Percentiles rank a stretch among this genome's conserved stretches.
Conservation (phyloP, 2,888 invertebrate genomes). For the Ormyrus rosae region DNA sequence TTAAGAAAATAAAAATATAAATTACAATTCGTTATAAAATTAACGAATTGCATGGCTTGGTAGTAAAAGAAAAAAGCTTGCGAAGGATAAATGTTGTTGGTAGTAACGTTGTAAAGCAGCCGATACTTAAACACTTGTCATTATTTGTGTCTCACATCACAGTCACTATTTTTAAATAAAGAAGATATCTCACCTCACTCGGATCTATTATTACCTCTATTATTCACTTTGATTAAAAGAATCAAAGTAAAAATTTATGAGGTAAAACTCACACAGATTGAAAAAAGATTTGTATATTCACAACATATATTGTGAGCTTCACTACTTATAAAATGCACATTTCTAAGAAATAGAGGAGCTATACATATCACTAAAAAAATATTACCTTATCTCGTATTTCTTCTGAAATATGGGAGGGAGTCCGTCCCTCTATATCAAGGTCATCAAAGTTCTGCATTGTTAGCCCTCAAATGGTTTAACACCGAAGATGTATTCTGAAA, state of each 20-base stretch:
- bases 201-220: slow-evolving; percentile 40
- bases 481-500: slow-evolving; percentile 63
- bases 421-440: slow-evolving; percentile 74
- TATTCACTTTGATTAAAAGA: slow-evolving; percentile 56
- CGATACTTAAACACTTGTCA: slow-evolving; percentile 51
- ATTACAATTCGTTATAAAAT: slow-evolving; percentile 43
- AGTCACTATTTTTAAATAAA: slow-evolving; percentile 49
- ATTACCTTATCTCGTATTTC: slow-evolving; percentile 74
- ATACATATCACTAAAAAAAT: slow-evolving; percentile 45
- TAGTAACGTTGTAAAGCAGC: slow-evolving; percentile 49
- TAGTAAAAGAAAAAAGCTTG: slow-evolving; percentile 49
- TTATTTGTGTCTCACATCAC: slow-evolving; percentile 55
- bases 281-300: slow-evolving; percentile 33
- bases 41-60: slow-evolving; percentile 41
- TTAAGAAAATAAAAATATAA: slow-evolving; percentile 34
- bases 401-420: slow-evolving; percentile 72
- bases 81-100: slow-evolving; percentile 49
- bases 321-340: slow-evolving; percentile 45
- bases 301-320: slow-evolving; percentile 23
- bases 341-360: slow-evolving; percentile 50
- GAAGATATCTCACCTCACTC: slow-evolving; percentile 54
- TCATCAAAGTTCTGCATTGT: slow-evolving; percentile 75
- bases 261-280: slow-evolving; percentile 35
- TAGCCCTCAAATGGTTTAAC: slow-evolving; percentile 54
- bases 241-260: slow-evolving; percentile 54